Percentiles rank a stretch among this genome's conserved stretches.
phyloP scores from a whole-genome alignment of 2,113 vertebrate genomes.

The Lonchura striata region DNA sequence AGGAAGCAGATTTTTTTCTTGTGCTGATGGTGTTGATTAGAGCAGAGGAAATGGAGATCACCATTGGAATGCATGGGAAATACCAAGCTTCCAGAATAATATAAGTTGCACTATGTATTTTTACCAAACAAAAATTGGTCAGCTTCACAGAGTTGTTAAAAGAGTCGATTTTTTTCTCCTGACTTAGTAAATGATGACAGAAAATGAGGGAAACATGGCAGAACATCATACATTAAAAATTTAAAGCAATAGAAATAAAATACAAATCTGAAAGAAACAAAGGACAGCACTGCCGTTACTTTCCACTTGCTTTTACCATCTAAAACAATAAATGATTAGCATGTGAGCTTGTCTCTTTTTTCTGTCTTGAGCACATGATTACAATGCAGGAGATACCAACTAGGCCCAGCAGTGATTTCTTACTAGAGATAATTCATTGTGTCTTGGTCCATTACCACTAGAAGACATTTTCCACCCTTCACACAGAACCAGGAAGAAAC shows the following conservation, averaged over 20 bases:
- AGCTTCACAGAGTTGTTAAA: not conserved
- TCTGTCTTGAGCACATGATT: not conserved
- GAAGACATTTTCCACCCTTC: not conserved
- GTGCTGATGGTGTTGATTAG: conserved; percentile 57
- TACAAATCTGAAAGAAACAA: not conserved
- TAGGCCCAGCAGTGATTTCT: not conserved
- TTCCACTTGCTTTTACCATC: not conserved
- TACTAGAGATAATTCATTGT: not conserved
- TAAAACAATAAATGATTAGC: not conserved
- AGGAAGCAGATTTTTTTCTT: conserved; percentile 20
- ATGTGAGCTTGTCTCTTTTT: not conserved
- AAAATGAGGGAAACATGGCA: not conserved
- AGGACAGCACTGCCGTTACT: not conserved
- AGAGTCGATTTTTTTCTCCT: not conserved
- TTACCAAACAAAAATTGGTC: not conserved
- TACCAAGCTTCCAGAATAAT: not conserved
- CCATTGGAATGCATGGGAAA: conserved; percentile 60
- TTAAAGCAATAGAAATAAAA: not conserved
- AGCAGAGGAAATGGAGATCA: conserved; percentile 51
- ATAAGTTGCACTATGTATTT: not conserved
- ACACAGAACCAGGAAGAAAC: not conserved
- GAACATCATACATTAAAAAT: not conserved
- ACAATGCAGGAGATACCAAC: not conserved
- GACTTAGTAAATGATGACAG: not conserved
- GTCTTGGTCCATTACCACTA: not conserved